A percentile compares a stretch with the other conserved stretches of the same genome.
These are phyloP conservation scores for Melolontha melolontha DNA, from an alignment of 2,888 invertebrate species.

Conservation along the genomic window DNA sequence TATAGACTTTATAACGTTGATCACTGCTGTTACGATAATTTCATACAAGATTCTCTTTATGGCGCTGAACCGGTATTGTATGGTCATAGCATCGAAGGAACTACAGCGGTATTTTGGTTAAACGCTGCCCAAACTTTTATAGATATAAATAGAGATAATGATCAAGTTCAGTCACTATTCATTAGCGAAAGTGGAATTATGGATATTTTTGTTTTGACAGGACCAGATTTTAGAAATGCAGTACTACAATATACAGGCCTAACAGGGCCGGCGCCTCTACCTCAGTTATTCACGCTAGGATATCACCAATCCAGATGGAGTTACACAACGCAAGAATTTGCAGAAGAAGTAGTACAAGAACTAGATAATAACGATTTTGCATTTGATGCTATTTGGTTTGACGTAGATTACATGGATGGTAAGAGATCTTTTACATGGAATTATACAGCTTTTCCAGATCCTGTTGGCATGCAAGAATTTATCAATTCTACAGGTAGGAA, in stretches of 20 bases:
- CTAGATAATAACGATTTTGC: conserved; percentile 94
- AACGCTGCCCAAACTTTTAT: conserved; percentile 47
- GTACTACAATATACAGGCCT: conserved; percentile 86
- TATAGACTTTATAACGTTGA: conserved; percentile 94
- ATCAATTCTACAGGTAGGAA: conserved; percentile 77
- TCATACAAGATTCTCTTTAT: conserved; percentile 93
- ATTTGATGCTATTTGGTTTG: conserved; percentile 95
- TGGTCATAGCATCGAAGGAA: conserved; percentile 68
- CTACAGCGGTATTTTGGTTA: conserved; percentile 46
- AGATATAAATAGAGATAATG: conserved; percentile 61
- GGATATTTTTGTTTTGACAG: conserved; percentile 90
- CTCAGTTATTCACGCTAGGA: conserved; percentile 87
- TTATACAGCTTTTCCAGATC: conserved; percentile 83
- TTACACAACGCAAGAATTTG: conserved; percentile 95
- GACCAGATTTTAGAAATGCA: conserved; percentile 79
- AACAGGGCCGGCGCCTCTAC: conserved; percentile 89
- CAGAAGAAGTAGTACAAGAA: conserved; percentile 80
- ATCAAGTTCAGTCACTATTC: conserved; percentile 77
- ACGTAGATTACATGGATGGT: conserved; percentile 96
- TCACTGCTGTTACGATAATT: conserved; percentile 93
- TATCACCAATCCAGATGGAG: conserved; percentile 98
- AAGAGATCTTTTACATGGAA: conserved; percentile 99
- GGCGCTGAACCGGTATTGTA: conserved; percentile 94
- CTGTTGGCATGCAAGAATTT: conserved; percentile 87
- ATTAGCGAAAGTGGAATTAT: conserved; percentile 95